Evolutionary conservation across 2,113 vertebrate genomes (phyloP), one percentile per base, ranked within the genome.

Genomic region (Geococcyx californianus): DNA sequence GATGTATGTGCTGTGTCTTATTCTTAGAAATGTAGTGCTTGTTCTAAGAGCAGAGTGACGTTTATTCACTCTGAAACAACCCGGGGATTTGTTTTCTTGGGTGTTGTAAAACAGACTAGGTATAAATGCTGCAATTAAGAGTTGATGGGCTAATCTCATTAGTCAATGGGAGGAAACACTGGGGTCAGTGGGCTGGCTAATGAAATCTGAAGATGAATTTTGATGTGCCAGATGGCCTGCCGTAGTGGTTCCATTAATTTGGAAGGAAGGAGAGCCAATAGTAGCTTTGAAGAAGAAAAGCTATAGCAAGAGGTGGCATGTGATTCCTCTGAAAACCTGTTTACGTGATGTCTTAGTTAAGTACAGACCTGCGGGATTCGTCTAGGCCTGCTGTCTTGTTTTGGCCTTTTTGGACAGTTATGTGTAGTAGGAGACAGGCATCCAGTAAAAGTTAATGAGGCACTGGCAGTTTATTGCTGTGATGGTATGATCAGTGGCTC

Each of bases 141-240:
- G 76, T 80, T 55, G 64, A 82, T 90, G 77, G 83, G 77, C 81
- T 92, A 84, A 94, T 94, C 67, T 87, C 60, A 66, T 96, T 91
- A 92, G 66, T 89, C 47, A 51, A 14, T 74, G 81, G 69, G 77
- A 95, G 62, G 54, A 89, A 80, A 78, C 79, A 75, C 15, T 82
- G 79, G 60, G 76, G 60, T 79, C 75, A 93, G 33, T 63, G 87
- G 60, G 60, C 6, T 89, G 83, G 76, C 88, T 90, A 94, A 90
- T 9, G 10, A 74, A 90, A 93, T 78, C 76, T 86, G 52, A 74
- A 90, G 79, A 84, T 80, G 56, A 74, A 92, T 92, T 96, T 84
- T 94, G 68, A 54, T 95, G 76, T 81, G 76, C 88, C 83, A 96
- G 90, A 78, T 97, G 95, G 80, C 58, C 56, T 94, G 56, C 73